These are phyloP conservation scores for Opisthograptis luteolata DNA, from an alignment of 2,888 invertebrate genomes.

Conservation along the genomic window DNA sequence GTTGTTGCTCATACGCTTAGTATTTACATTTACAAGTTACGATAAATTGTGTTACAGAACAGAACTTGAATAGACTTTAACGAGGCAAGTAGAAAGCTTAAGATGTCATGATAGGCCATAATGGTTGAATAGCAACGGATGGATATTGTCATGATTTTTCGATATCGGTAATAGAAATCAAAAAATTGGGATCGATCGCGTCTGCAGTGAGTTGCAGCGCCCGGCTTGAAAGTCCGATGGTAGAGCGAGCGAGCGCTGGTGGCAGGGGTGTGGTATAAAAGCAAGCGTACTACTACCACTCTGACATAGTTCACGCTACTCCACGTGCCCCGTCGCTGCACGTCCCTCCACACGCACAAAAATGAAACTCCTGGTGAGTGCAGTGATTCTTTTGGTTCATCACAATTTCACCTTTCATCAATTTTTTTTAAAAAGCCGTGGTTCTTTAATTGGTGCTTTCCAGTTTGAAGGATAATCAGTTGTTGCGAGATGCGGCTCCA, in stretches of 20 bases:
- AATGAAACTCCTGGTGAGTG: constrained; percentile 81
- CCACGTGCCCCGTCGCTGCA: constrained; percentile 71
- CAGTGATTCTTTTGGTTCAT: constrained; percentile 45
- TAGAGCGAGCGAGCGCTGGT: constrained; percentile 64
- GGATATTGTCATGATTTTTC: constrained; percentile 52
- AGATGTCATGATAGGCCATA: constrained; percentile 26
- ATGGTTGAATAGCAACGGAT: constrained; percentile 32
- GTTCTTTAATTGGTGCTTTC: constrained; percentile 29
- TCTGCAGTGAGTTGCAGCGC: constrained; percentile 64
- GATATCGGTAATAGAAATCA: constrained; percentile 56
- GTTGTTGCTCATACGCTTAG: not conserved
- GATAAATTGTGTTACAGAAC: constrained; percentile 6
- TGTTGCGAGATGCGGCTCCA: constrained; percentile 60
- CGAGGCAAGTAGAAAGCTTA: constrained; percentile 22
- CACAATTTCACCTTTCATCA: constrained; percentile 26
- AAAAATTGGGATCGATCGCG: constrained; percentile 47
- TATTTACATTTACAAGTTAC: constrained; percentile 7
- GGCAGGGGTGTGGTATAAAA: constrained; percentile 84
- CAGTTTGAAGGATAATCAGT: constrained; percentile 56
- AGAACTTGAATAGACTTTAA: constrained; percentile 17
- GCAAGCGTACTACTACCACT: constrained; percentile 76
- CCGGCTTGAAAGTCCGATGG: constrained; percentile 78
- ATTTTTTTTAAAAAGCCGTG: constrained; percentile 7
- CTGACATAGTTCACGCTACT: constrained; percentile 78
- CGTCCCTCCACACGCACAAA: constrained; percentile 61